A percentile compares a stretch with the other conserved stretches of the same genome.
These are phyloP conservation scores for Paralvinella palmiformis DNA, from an alignment of 1,140 invertebrate genomes.

Conservation along the genomic window DNA sequence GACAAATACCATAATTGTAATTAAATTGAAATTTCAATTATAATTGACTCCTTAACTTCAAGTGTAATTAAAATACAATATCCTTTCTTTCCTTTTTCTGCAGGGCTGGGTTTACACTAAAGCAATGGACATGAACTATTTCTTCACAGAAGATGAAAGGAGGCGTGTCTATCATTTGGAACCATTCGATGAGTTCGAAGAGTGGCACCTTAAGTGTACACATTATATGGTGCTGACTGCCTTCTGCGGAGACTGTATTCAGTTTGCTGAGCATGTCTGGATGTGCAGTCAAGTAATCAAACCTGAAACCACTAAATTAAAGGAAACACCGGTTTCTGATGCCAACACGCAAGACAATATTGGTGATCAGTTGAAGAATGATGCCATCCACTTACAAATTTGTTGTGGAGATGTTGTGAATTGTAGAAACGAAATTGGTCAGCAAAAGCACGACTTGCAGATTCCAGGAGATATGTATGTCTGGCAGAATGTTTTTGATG, in stretches of 20 bases:
- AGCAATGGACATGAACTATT: constrained; percentile 48
- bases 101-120: constrained; percentile 50
- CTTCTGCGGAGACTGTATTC: neutral
- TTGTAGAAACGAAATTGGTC: too few relatives aligned
- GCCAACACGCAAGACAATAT: too few relatives aligned
- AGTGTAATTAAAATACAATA: neutral
- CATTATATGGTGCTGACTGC: constrained; percentile 53
- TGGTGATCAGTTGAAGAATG: too few relatives aligned
- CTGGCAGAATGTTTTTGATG: too few relatives aligned
- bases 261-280: too few relatives aligned
- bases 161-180: constrained; percentile 47
- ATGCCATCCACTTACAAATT: too few relatives aligned
- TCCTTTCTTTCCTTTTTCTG: constrained; percentile 19
- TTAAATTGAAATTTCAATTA: neutral
- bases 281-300: too few relatives aligned
- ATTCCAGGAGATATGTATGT: too few relatives aligned
- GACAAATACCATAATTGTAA: neutral
- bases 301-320: too few relatives aligned
- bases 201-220: constrained; percentile 54
- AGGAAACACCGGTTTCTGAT: too few relatives aligned
- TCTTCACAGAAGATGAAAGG: constrained; percentile 47
- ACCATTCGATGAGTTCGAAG: constrained; percentile 58
- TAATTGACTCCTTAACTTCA: neutral
- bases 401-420: too few relatives aligned
- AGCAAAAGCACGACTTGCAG: too few relatives aligned